Evolutionary conservation across 2,888 invertebrate genomes (phyloP).

Genomic region (Lathronympha strigana): DNA sequence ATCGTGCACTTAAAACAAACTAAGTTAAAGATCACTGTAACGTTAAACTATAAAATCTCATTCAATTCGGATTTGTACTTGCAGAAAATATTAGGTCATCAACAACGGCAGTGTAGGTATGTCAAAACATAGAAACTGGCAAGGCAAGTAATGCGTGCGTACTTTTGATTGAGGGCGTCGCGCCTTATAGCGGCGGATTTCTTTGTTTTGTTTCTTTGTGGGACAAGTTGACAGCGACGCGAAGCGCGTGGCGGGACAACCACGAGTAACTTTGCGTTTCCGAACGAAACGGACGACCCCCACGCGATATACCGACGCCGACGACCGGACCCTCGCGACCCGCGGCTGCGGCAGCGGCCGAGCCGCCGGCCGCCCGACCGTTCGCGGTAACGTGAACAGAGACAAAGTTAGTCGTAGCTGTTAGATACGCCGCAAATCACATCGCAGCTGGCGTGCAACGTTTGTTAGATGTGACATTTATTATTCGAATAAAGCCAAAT

Average conservation of each 20-base stretch:
- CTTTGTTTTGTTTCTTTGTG: conserved; percentile 76
- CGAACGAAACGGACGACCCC: conserved; percentile 63
- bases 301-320: conserved; percentile 43
- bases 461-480: conserved; percentile 66
- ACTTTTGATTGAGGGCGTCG: conserved; percentile 65
- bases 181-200: conserved; percentile 53
- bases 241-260: conserved; percentile 58
- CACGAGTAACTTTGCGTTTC: conserved; percentile 64
- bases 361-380: not conserved
- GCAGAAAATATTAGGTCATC: conserved; percentile 77
- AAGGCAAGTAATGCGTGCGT: conserved; percentile 81
- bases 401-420: conserved; percentile 77
- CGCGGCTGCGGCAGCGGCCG: conserved; percentile 2
- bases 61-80: conserved; percentile 84
- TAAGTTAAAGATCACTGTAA: conserved; percentile 81
- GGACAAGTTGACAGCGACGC: conserved; percentile 77
- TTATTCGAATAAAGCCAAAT: conserved; percentile 59
- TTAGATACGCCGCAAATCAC: conserved; percentile 63
- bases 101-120: conserved; percentile 77
- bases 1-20: conserved; percentile 81
- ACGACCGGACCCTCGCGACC: conserved; percentile 14
- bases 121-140: conserved; percentile 83
- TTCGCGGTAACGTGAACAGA: conserved; percentile 49
- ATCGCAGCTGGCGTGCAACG: conserved; percentile 67
- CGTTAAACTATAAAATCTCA: conserved; percentile 82